Percentiles rank a stretch among this genome's conserved stretches.
These are phyloP conservation scores for Rhopilema esculentum DNA, from an alignment of 30 jellyfish, hydroid and myxozoan species.

Conservation along the genomic window DNA sequence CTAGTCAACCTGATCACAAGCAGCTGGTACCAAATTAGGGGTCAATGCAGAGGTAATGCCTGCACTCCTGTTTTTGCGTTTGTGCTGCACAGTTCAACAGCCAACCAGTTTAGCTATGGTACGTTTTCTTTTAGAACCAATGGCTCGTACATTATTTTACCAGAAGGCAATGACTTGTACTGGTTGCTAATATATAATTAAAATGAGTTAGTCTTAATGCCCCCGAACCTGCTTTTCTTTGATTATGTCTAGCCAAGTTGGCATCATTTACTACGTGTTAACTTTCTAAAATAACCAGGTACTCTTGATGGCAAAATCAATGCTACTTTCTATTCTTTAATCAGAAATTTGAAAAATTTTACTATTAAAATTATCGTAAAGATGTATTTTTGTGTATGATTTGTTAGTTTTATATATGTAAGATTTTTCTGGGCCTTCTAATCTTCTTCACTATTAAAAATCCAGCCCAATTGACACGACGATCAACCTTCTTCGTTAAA, in stretches of 20 bases:
- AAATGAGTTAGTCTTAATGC: background rate
- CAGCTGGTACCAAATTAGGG: conserved; percentile 12
- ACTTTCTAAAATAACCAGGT: background rate
- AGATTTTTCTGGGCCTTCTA: too few species aligned
- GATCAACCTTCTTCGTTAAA: too few species aligned
- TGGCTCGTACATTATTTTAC: background rate
- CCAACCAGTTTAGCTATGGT: background rate
- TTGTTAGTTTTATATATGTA: too few species aligned
- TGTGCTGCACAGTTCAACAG: background rate
- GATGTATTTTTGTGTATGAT: too few species aligned
- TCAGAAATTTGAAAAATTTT: too few species aligned
- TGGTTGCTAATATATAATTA: background rate
- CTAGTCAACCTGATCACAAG: conserved; percentile 31
- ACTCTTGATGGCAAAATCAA: background rate
- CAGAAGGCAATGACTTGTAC: background rate
- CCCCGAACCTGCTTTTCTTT: background rate
- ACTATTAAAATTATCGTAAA: too few species aligned
- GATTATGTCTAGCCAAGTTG: background rate
- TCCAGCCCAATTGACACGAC: too few species aligned
- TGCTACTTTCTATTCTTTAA: too few species aligned
- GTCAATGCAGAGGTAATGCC: background rate
- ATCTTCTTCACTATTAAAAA: too few species aligned
- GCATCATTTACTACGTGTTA: background rate
- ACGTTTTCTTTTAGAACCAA: background rate
- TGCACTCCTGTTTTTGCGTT: background rate